Base-by-base conservation (phyloP, 2,888 invertebrate species). In the Andrena dorsata region DNA sequence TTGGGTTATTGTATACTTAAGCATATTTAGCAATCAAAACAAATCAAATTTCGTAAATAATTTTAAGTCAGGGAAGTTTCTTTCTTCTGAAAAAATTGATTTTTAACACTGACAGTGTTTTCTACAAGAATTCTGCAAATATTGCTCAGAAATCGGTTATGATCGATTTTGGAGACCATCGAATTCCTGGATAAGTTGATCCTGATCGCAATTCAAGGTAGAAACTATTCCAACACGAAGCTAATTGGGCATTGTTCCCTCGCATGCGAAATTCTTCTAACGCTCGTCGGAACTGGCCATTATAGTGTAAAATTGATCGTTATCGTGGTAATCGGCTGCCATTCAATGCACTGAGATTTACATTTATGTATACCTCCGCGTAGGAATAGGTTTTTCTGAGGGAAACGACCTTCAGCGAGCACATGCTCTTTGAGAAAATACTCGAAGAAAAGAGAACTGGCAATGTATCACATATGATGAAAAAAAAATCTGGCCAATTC, bases 241-340 rank as follows among this genome's bases (percentile, higher is more conserved):
- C 16, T 35, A 61, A 51, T 73, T 30, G 20, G 1, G 7, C 66
- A 70, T 76, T 71, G 74, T 76, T 72, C 16, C 41, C 3, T 30
- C 20, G 16, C 20, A 32, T 53, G 60, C 30, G 68, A 41, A 41
- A 41, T 41, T 41, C 41, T 41, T 16, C 41, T 5, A 41, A 16
- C 41, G 41, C 41, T 41, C 41, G 41, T 65, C 10, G 30, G 47
- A 32, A 47, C 65, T 13, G 5, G 4, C 58, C 20, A 35, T 82
- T 61, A 26, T 66, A 20, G 61, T 28, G 78, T 70, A 76, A 70
- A 82, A 70, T 61, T n/a, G 56, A 60, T 76, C 71, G 23, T 76
- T 80, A 84, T 84, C 68, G 49, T 13, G 35, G n/a, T 49, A 66
- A 76, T 76, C 47, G 30, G 53, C 26, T 16, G 5, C 51, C 56